A percentile compares a stretch with the other conserved stretches of the same genome.
These are phyloP conservation scores for Coturnix japonica DNA, from an alignment of 2,113 vertebrate genomes.

Conservation along the genomic window DNA sequence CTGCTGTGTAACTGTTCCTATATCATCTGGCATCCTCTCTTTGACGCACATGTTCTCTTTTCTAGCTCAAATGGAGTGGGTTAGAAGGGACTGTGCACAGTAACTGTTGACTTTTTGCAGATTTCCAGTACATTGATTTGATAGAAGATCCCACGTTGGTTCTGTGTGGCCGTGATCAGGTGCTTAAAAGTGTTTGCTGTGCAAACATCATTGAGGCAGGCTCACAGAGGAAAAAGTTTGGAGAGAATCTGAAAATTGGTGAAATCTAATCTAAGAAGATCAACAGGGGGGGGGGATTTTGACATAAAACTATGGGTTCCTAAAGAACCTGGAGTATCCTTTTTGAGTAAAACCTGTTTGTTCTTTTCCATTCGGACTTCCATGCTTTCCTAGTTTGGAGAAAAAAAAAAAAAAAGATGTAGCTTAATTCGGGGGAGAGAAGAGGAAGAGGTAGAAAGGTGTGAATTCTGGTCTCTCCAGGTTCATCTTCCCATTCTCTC, in stretches of 20 bases:
- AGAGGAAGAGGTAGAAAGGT: neutral
- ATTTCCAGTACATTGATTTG: neutral
- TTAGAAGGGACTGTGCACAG: neutral
- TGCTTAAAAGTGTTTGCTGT: neutral
- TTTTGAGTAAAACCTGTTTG: neutral
- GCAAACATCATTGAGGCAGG: neutral
- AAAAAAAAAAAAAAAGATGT: neutral
- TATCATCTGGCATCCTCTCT: neutral
- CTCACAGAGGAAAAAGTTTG: neutral
- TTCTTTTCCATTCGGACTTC: neutral
- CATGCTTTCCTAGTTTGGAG: neutral
- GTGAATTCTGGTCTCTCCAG: neutral
- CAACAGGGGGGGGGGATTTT: rapidly evolving
- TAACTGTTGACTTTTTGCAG: neutral
- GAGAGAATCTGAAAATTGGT: neutral
- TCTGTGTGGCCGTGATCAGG: neutral
- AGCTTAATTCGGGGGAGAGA: neutral
- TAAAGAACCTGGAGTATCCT: neutral
- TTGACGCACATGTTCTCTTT: neutral
- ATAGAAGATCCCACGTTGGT: neutral
- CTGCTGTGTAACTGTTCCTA: neutral
- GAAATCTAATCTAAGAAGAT: neutral
- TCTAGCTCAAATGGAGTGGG: neutral
- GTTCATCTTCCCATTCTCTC: neutral
- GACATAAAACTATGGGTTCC: neutral